Evolutionary conservation across 2,797 vertebrate genomes (phyloP).

Genomic region (Uromys caudimaculatus): DNA sequence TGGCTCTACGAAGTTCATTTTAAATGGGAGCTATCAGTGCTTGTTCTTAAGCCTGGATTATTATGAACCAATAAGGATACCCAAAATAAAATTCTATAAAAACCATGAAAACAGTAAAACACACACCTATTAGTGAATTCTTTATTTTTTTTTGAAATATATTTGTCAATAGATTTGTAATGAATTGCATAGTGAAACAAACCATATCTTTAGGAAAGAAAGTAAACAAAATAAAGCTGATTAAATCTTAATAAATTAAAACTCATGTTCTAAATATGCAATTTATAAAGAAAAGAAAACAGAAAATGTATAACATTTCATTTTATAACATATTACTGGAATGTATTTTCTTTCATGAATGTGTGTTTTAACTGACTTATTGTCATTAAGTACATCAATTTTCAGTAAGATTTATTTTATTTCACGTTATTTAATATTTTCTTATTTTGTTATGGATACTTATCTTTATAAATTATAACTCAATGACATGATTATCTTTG

Average conservation of each 20-base stretch:
- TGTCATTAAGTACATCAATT: background rate
- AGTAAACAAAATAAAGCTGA: background rate
- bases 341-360: background rate
- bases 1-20: accelerated
- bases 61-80: background rate
- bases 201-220: background rate
- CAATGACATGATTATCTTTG: background rate
- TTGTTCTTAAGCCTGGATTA: constrained; percentile 17
- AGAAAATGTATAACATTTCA: background rate
- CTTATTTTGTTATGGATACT: background rate
- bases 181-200: background rate
- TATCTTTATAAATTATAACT: background rate
- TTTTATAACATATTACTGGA: background rate
- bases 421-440: background rate
- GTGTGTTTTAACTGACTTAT: background rate
- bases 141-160: background rate
- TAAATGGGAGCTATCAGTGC: background rate
- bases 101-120: constrained; percentile 51
- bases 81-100: constrained; percentile 46
- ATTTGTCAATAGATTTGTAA: background rate
- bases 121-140: constrained; percentile 6
- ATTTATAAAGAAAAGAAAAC: background rate
- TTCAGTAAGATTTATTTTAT: background rate
- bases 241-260: background rate
- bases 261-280: background rate